Base-by-base conservation (phyloP, 2,797 vertebrate species). In the Chloroceryle inda region DNA sequence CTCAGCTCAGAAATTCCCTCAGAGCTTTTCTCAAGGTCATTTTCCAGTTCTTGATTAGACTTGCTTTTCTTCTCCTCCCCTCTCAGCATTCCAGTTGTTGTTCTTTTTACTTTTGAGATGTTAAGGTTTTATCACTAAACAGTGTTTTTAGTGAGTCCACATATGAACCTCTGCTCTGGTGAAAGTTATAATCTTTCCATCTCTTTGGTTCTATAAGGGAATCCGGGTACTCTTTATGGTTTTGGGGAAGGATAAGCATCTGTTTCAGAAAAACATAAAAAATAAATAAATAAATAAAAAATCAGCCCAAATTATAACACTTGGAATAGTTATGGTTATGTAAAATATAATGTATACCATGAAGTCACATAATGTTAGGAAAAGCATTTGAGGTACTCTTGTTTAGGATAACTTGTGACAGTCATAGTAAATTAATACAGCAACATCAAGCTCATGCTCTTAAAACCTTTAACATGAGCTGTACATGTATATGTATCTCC, bases 1-100 rank as follows among this genome's bases (percentile, higher is more conserved):
- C 31, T 81, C 22, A 53, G 71, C 31, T 93, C 59, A 91, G 55
- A 79, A 86, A 88, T 77, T 87, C 19, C 31, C 26, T 52, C 37
- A 33, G 42, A 67, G 38, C 26, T 84, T 94, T 90, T 86, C 42
- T 94, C 76, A 95, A 94, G 94, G 73, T 90, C 58, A 58, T 93
- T 91, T 95, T 72, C 23, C n/a, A 53, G 23, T 53, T 20, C 56
- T 73, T 0, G 0, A 15, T 86, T 49, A 87, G 63, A 63, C 31
- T 18, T 71, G 31, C 45, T 85, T 93, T 94, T 94, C 71, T 89
- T 33, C 21, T 89, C 2, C 23, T 76, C 74, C 44, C 13, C 19
- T 64, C n/a, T 92, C 56, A 86, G 9, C 47, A 45, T 44, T 94
- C 24, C 50, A 47, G 38, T 81, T 83, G 33, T 73, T 91, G 22